Evolutionary conservation across 2,113 vertebrate species (phyloP).

Genomic region (Gadus chalcogrammus): DNA sequence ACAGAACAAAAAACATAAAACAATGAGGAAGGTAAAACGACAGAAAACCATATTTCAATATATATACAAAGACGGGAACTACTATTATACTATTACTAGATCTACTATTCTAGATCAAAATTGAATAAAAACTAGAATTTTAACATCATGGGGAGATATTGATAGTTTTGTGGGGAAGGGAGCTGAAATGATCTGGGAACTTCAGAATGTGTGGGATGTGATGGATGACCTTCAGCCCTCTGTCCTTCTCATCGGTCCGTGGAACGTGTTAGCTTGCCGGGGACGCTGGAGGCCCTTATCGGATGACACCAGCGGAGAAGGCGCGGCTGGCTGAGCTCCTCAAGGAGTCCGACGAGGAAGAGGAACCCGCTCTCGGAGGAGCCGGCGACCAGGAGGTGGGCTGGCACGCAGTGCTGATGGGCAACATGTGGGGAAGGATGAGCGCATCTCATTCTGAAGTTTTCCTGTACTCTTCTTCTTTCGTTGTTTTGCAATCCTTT

Average conservation of each 20-base stretch:
- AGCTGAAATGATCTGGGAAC: too few relatives aligned
- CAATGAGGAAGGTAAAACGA: too few relatives aligned
- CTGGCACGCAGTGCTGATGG: slow-evolving; percentile 45
- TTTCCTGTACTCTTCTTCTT: neutral
- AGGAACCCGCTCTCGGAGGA: slow-evolving; percentile 66
- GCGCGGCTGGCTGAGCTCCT: slow-evolving; percentile 81
- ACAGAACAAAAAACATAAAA: too few relatives aligned
- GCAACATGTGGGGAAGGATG: slow-evolving; percentile 41
- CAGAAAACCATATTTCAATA: too few relatives aligned
- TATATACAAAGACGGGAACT: too few relatives aligned
- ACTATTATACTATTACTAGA: too few relatives aligned
- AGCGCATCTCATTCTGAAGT: slow-evolving; percentile 23
- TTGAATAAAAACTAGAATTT: too few relatives aligned
- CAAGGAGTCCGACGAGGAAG: slow-evolving; percentile 71
- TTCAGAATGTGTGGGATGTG: too few relatives aligned
- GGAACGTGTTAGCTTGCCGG: slow-evolving; percentile 76
- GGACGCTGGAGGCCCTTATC: slow-evolving; percentile 67
- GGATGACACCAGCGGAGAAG: slow-evolving; percentile 80
- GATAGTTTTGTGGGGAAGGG: too few relatives aligned
- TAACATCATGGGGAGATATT: too few relatives aligned
- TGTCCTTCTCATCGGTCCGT: slow-evolving; percentile 34
- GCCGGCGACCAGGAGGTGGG: slow-evolving; percentile 53
- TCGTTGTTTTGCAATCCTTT: too few relatives aligned
- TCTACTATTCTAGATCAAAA: too few relatives aligned
- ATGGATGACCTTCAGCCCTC: slow-evolving; percentile 14